A percentile compares a stretch with the other conserved stretches of the same genome.
These are phyloP conservation scores for Drosophila histrio DNA, from an alignment of 2,888 invertebrate genomes.

Conservation along the genomic window DNA sequence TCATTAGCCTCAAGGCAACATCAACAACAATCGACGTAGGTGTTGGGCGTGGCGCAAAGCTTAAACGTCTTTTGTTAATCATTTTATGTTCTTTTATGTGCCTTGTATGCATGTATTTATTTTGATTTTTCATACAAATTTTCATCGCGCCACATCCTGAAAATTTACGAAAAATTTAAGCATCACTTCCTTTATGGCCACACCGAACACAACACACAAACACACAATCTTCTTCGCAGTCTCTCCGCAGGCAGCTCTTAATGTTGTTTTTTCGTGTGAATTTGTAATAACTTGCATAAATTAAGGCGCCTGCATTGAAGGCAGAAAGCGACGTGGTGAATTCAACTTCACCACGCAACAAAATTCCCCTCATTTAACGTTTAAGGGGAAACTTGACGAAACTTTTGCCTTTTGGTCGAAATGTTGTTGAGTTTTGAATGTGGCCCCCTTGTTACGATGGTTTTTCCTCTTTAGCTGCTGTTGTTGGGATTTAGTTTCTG, in stretches of 20 bases:
- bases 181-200: constrained; percentile 61
- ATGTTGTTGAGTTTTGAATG: constrained; percentile 22
- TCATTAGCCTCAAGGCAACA: constrained; percentile 17
- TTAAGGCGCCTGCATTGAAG: constrained; percentile 60
- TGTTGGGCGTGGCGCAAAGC: constrained; percentile 21
- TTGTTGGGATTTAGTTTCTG: constrained; percentile 2
- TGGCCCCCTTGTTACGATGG: not conserved
- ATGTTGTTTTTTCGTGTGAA: constrained; percentile 79
- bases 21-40: too few species aligned
- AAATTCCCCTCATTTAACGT: not conserved
- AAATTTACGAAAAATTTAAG: constrained; percentile 51
- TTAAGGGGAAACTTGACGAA: constrained; percentile 52
- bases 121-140: constrained; percentile 39
- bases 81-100: constrained; percentile 52
- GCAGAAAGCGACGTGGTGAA: constrained; percentile 8
- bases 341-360: constrained; percentile 49
- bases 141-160: constrained; percentile 24
- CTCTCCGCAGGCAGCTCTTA: constrained; percentile 33
- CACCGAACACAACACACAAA: constrained; percentile 2
- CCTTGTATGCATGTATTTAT: constrained; percentile 46
- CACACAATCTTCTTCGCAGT: not conserved
- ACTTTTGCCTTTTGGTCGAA: constrained; percentile 38
- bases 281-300: constrained; percentile 78
- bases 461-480: not conserved
- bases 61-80: constrained; percentile 54